Conservation (phyloP, 1,140 invertebrate species). For the Holotrichia oblita region DNA sequence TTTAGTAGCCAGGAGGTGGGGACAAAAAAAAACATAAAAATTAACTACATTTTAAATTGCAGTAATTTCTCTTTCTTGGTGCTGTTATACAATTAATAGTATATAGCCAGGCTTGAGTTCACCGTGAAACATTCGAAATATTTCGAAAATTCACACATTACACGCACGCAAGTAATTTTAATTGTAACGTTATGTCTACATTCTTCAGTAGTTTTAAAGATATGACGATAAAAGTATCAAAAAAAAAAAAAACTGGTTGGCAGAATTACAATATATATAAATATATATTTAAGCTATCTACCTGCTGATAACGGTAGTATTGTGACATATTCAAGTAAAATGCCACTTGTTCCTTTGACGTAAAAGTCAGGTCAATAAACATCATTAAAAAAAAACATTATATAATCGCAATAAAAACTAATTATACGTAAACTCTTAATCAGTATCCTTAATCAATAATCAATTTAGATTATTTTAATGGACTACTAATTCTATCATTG, state of each 20-base stretch:
- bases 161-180: neutral
- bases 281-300: neutral
- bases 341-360: neutral
- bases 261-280: neutral
- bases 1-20: too few species aligned
- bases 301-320: neutral
- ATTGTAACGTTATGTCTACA: neutral
- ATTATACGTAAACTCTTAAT: neutral
- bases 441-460: neutral
- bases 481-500: neutral
- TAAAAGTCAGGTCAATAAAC: conserved; percentile 5
- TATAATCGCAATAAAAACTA: neutral
- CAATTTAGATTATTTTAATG: neutral
- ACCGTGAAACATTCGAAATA: neutral
- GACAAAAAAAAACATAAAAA: neutral
- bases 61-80: conserved; percentile 2
- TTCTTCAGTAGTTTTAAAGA: neutral
- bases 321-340: neutral
- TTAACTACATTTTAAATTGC: neutral
- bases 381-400: neutral
- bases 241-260: neutral
- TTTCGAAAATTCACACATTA: conserved; percentile 17
- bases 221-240: too few species aligned
- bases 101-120: too few species aligned
- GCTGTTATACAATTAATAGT: neutral